Base-by-base conservation (phyloP, 1,140 invertebrate species). In the Wasmannia auropunctata region DNA sequence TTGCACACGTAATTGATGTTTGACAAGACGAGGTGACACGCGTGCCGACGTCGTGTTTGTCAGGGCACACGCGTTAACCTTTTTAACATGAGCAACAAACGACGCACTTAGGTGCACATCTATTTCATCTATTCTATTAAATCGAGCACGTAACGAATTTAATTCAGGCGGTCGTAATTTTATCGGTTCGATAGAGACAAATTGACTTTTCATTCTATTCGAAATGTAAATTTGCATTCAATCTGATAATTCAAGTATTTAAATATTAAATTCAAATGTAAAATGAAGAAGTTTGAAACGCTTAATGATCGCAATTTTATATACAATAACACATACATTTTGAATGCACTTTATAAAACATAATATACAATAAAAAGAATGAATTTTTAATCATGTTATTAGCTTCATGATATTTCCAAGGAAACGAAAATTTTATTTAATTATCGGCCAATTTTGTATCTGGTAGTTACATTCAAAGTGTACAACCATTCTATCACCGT, bases 1-100 rank as follows among this genome's bases (percentile, higher is more conserved):
- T 93, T 93, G 88, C 86, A 67, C 85, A 92, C 80, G 86, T 94
- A 93, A 94, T 94, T 93, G 93, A 94, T 93, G 92, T 94, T 94
- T 93, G 90, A 90, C 85, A 85, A 88, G 90, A 90, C 70, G 89
- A 83, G 88, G 83, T 85, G 80, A 90, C 54, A 85, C 84, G 89
- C 89, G 86, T 90, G 88, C 86, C 86, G 83, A 81, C 86, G 56
- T 83, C 86, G 63, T 83, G 86, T 81, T 87, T 90, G 89, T 90
- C 79, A 63, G 62, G 81, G 62, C 7, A 81, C 89, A 76, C 86
- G 37, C 65, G 86, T 85, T 85, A 62, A 81, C 83, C 86, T 80
- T 90, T 90, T 90, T 86, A 90, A 85, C 54, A 79, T 83, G 79
- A 46, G 40, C 43, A 70, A 85, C 46, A 72, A 77, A 70, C 46